phyloP scores from a whole-genome alignment of 2,888 invertebrate species.

The Megalurothrips usitatus region DNA sequence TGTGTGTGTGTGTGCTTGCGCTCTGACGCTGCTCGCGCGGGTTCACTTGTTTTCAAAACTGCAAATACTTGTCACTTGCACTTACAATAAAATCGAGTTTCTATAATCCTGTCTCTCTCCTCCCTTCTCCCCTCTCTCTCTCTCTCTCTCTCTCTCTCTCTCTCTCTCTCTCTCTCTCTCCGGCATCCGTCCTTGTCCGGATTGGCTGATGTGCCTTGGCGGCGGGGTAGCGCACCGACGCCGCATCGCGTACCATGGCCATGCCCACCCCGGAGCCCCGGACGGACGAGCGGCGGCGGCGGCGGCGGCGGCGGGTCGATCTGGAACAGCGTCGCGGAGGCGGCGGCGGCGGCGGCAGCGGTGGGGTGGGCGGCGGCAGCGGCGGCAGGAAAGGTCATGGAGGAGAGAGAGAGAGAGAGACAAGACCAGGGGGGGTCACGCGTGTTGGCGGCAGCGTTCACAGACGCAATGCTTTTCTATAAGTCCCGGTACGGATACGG shows the following conservation, averaged over 20 bases:
- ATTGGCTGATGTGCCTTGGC: no score
- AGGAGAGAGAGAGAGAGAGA: not conserved
- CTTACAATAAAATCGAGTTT: no score
- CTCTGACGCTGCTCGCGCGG: no score
- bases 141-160: conserved; percentile 28
- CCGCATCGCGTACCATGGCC: no score
- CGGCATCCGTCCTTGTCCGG: not conserved
- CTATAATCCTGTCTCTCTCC: not conserved
- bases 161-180: conserved; percentile 2
- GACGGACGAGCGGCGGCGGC: no score
- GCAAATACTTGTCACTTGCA: no score
- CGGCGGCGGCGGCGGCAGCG: not conserved
- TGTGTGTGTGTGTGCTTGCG: no score
- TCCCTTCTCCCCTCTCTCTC: conserved; percentile 1
- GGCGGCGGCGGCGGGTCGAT: not conserved
- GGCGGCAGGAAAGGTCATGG: not conserved
- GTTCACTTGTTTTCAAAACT: no score
- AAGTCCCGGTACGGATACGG: not conserved
- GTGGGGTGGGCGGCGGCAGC: not conserved
- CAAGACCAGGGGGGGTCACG: not conserved
- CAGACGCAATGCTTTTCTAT: no score
- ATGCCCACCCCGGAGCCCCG: no score
- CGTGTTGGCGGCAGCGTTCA: not conserved
- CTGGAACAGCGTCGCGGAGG: no score
- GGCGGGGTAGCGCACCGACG: no score